Evolutionary conservation across 2,113 vertebrate species (phyloP).

Genomic region (Ameiurus melas): DNA sequence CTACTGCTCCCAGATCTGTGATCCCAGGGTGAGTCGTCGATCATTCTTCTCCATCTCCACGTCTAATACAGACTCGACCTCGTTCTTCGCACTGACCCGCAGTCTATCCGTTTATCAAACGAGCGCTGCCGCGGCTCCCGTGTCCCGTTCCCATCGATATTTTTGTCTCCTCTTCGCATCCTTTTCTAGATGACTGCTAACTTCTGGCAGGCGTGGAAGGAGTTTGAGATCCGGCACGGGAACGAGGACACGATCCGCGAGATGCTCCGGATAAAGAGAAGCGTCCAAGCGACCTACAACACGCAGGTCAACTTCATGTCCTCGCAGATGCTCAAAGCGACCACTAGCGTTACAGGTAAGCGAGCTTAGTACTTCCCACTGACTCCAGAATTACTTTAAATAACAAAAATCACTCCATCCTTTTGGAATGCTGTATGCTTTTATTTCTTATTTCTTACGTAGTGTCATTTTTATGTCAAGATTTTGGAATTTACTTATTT

Average conservation of each 20-base stretch:
- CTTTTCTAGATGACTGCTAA: constrained; percentile 75
- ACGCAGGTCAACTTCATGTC: constrained; percentile 97
- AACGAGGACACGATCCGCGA: constrained; percentile 93
- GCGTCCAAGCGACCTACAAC: constrained; percentile 94
- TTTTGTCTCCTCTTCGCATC: neutral
- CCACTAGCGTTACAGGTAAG: constrained; percentile 81
- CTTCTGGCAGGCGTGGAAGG: constrained; percentile 95
- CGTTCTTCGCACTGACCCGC: neutral
- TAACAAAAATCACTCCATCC: neutral
- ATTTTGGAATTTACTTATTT: neutral
- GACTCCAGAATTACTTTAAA: neutral
- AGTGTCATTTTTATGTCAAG: neutral
- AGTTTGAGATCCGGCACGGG: constrained; percentile 91
- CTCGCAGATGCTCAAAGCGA: constrained; percentile 90
- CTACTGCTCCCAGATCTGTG: constrained; percentile 93
- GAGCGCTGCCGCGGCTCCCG: neutral
- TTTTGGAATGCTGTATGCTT: neutral
- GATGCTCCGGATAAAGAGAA: constrained; percentile 90
- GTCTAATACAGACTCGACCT: neutral
- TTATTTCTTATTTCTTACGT: neutral
- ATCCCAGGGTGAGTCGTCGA: constrained; percentile 78
- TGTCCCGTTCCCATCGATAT: neutral
- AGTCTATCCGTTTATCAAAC: neutral
- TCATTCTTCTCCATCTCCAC: neutral
- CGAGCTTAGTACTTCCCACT: constrained; percentile 50